phyloP scores from a whole-genome alignment of 2,888 invertebrate species.

The Deroplatys truncata region DNA sequence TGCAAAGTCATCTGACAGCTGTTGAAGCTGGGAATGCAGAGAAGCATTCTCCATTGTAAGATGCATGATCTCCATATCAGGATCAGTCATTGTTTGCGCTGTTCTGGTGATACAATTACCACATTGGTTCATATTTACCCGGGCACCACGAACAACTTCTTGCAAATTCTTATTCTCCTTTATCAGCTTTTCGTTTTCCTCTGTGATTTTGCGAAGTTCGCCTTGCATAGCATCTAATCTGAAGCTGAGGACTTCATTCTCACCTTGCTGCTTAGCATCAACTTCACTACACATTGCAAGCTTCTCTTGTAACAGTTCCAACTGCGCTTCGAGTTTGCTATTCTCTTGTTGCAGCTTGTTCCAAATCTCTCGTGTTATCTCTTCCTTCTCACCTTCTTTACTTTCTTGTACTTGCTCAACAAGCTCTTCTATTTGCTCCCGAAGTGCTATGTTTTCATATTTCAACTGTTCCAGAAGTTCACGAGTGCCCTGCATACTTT shows the following conservation, averaged over 20 bases:
- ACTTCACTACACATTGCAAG: neutral
- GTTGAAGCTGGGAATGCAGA: neutral
- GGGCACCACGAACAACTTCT: neutral
- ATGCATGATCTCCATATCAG: constrained; percentile 3
- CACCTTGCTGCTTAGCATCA: neutral
- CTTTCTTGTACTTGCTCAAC: neutral
- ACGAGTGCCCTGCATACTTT: neutral
- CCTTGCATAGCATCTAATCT: neutral
- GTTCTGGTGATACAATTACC: neutral
- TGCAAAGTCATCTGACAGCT: neutral
- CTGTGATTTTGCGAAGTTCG: neutral
- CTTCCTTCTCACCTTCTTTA: neutral
- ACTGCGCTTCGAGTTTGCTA: neutral
- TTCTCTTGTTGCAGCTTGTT: neutral
- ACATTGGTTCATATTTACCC: too few species aligned
- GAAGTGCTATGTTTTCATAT: constrained; percentile 9
- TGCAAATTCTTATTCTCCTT: neutral
- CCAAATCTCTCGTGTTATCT: neutral
- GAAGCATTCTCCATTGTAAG: constrained; percentile 3
- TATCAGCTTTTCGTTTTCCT: neutral
- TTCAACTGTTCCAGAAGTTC: neutral
- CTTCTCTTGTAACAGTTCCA: neutral
- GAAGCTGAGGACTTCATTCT: neutral
- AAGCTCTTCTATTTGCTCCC: constrained; percentile 6
- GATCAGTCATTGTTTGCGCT: neutral